Percentiles rank a stretch among this genome's conserved stretches.
Conservation (phyloP, 1,140 invertebrate species). For the Sarcophaga bullata region DNA sequence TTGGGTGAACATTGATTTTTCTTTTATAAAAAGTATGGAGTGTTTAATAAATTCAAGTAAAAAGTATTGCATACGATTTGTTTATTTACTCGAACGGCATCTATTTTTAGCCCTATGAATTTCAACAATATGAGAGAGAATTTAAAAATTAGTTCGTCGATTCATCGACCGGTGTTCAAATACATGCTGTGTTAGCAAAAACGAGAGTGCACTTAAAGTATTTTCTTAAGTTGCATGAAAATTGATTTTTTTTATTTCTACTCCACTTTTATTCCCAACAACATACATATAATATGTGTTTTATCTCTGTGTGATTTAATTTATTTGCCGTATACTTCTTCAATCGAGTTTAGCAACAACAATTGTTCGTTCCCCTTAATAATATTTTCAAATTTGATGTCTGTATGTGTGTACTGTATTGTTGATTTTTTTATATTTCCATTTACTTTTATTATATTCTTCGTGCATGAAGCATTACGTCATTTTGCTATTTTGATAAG, state of each 20-base stretch:
- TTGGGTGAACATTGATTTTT: no score
- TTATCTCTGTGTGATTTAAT: neutral
- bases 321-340: neutral
- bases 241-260: neutral
- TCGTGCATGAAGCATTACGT: conserved; percentile 52
- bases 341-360: neutral
- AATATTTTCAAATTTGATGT: neutral
- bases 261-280: neutral
- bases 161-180: no score
- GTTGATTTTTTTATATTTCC: neutral
- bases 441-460: conserved; percentile 22
- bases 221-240: neutral
- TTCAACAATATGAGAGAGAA: no score
- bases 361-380: neutral
- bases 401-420: neutral
- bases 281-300: neutral
- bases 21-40: no score
- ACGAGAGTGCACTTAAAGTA: neutral
- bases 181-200: no score
- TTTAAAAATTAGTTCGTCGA: no score
- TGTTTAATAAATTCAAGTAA: no score
- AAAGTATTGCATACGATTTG: no score
- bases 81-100: no score
- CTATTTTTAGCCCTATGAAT: no score
- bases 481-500: conserved; percentile 58